Base-by-base conservation (phyloP, 2,888 invertebrate species). In the Trichacis sp. region DNA sequence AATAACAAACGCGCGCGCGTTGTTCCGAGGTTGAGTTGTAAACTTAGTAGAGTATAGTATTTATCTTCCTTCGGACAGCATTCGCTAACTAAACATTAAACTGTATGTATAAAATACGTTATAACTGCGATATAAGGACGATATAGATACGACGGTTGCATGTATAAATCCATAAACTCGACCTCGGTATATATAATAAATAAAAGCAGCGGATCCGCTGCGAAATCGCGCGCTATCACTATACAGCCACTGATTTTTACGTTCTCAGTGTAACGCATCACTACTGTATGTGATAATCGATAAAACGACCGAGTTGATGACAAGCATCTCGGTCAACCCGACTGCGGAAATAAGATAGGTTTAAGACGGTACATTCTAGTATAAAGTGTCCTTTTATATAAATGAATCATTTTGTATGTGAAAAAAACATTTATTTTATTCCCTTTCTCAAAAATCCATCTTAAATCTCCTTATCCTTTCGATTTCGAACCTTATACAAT, bases 341-440 rank as follows among this genome's bases (percentile, higher is more conserved):
- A 74, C 69, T 78, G 72, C 65, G 76, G 74, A 76, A 69, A 60
- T 76, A 78, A 72, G 69, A 64, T 79, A 79, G 72, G 64, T 74
- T 63, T 76, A 80, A 76, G 75, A 77, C 77, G 77, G 77, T 79
- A 80, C 76, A 76, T 79, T 77, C 76, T 79, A 79, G 80, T 79
- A 80, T 80, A 80, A 80, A 81, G 80, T 80, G 80, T 80, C 80
- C 80, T 80, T 79, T 81, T 81, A 79, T 79, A 80, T 77, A 74
- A 81, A 80, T 81, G 80, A 80, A 81, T 73, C 77, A 80, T 81
- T 81, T 81, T 80, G 78, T 81, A 81, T 79, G 78, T 79, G 75
- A 75, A 68, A 33, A 33, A 24, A n/a, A n/a, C n/a, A n/a, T n/a
- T n/a, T n/a, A n/a, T n/a, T n/a, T n/a, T n/a, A n/a, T n/a, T n/a